phyloP scores from a whole-genome alignment of 1,140 invertebrate genomes.

The Zaprionus tsacasi region DNA sequence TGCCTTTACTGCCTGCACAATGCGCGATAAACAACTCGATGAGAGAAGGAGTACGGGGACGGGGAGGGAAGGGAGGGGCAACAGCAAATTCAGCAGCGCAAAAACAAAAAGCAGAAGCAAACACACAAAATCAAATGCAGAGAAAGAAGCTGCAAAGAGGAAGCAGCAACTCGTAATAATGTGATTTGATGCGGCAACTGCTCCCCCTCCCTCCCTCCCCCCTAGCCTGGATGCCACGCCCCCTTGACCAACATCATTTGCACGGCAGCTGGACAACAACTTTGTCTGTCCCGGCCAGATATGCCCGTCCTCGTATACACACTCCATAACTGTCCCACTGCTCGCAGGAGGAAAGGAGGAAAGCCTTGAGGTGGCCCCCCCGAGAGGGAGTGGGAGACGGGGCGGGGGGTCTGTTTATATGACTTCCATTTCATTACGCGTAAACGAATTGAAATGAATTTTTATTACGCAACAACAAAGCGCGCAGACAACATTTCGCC shows the following conservation, averaged over 20 bases:
- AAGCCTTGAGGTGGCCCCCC: not conserved
- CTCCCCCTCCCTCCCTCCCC: conserved; percentile 4
- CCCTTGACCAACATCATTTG: conserved; percentile 7
- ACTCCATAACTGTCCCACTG: conserved; percentile 61
- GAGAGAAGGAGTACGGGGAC: conserved; percentile 15
- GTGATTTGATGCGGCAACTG: conserved; percentile 67
- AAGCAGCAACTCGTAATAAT: conserved; percentile 69
- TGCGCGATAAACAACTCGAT: conserved; percentile 58
- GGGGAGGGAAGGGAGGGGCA: conserved; percentile 32
- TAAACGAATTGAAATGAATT: conserved; percentile 83
- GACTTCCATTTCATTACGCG: conserved; percentile 82
- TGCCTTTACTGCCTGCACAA: conserved; percentile 58
- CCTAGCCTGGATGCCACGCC: not conserved
- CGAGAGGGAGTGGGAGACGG: not conserved
- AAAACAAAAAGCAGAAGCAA: conserved; percentile 54
- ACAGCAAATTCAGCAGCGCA: conserved; percentile 59
- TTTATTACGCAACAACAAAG: conserved; percentile 74
- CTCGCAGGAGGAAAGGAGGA: not conserved
- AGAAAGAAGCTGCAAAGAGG: conserved; percentile 37
- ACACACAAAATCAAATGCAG: conserved; percentile 55
- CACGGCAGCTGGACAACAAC: conserved; percentile 68
- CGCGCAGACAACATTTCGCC: conserved; percentile 31
- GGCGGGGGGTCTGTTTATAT: conserved; percentile 57
- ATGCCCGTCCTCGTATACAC: not conserved
- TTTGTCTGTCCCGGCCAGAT: conserved; percentile 60